Evolutionary conservation across 1,140 invertebrate species (phyloP).

Genomic region (Bombus impatiens): DNA sequence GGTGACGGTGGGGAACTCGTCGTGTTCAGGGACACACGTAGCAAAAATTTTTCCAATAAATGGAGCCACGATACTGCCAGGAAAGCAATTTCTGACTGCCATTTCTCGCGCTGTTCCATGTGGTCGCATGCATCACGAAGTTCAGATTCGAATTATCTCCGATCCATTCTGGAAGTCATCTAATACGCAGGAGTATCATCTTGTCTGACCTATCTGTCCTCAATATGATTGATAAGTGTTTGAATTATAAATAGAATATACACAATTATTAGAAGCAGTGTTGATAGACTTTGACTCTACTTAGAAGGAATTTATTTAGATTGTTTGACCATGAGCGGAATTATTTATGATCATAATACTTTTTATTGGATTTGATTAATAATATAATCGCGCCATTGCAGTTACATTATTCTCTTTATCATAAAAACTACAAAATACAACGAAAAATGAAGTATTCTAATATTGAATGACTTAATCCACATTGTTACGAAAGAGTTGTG

Average conservation of each 20-base stretch:
- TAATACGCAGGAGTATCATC: neutral
- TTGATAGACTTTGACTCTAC: neutral
- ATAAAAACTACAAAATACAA: too few relatives aligned
- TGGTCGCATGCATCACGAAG: conserved; percentile 16
- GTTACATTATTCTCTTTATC: too few relatives aligned
- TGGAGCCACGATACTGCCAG: conserved; percentile 32
- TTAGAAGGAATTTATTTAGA: neutral
- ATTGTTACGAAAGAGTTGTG: neutral
- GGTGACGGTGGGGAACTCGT: neutral
- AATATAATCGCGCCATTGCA: too few relatives aligned
- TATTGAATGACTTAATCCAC: too few relatives aligned
- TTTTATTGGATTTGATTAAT: too few relatives aligned
- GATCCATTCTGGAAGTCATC: neutral
- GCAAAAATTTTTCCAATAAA: conserved; percentile 50
- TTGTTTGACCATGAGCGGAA: neutral
- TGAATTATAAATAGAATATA: neutral
- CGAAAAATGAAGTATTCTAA: too few relatives aligned
- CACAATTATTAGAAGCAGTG: neutral
- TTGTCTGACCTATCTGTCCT: too few relatives aligned
- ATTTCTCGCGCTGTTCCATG: conserved; percentile 34
- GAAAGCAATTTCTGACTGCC: conserved; percentile 47
- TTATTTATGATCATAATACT: neutral
- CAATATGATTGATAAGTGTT: neutral
- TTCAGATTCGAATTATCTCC: neutral
- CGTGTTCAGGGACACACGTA: conserved; percentile 14